These are phyloP conservation scores for Brachirus orientalis DNA, from an alignment of 2,113 vertebrate species.

Conservation along the genomic window DNA sequence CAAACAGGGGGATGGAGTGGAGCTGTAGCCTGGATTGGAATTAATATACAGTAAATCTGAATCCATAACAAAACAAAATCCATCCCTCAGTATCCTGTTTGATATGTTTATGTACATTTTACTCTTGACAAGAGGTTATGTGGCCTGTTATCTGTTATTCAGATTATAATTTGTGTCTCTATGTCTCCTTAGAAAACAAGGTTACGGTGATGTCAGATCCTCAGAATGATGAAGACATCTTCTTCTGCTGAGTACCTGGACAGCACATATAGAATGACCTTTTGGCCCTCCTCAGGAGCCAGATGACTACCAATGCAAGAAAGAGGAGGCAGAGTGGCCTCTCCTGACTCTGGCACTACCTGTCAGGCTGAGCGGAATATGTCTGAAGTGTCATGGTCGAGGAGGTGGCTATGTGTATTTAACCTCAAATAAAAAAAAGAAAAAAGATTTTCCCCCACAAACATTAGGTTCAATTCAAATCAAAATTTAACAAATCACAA, in stretches of 20 bases:
- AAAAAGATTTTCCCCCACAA: too few relatives aligned
- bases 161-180: neutral
- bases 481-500: too few relatives aligned
- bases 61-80: too few relatives aligned
- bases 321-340: neutral
- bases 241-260: conserved; percentile 77
- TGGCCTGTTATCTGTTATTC: too few relatives aligned
- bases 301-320: neutral
- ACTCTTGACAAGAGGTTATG: too few relatives aligned
- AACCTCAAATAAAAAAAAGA: neutral
- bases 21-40: too few relatives aligned
- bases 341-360: conserved; percentile 1
- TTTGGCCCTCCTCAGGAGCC: neutral
- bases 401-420: neutral
- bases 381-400: neutral
- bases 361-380: neutral
- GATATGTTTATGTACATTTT: too few relatives aligned
- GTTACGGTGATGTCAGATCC: conserved; percentile 69
- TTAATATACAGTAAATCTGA: too few relatives aligned
- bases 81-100: too few relatives aligned
- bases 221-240: conserved; percentile 85
- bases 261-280: neutral
- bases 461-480: too few relatives aligned
- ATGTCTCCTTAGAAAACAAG: conserved; percentile 40
- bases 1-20: too few relatives aligned